Evolutionary conservation across 2,888 invertebrate genomes (phyloP).

Genomic region (Plusia festucae): DNA sequence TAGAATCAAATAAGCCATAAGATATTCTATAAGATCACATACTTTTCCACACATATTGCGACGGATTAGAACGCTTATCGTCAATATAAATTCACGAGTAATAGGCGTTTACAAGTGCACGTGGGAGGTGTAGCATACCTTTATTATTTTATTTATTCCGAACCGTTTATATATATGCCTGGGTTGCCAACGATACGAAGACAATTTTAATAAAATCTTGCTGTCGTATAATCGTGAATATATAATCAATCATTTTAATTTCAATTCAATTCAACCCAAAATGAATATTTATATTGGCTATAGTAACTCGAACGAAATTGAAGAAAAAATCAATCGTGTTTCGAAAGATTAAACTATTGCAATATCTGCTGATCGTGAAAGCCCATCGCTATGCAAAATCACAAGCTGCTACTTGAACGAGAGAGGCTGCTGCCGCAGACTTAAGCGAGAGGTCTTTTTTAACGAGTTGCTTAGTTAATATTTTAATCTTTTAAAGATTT

Average conservation of each 20-base stretch:
- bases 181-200: too few relatives aligned
- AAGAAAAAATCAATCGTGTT: neutral
- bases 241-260: too few relatives aligned
- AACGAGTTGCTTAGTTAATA: too few relatives aligned
- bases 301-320: neutral
- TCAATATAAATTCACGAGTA: slow-evolving; percentile 7
- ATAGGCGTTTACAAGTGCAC: neutral
- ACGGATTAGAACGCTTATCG: neutral
- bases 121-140: neutral
- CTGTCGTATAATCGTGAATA: too few relatives aligned
- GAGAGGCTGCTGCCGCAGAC: neutral
- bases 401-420: slow-evolving; percentile 1
- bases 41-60: slow-evolving; percentile 2
- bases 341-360: neutral
- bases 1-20: slow-evolving; percentile 6
- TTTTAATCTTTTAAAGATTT: too few relatives aligned
- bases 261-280: too few relatives aligned
- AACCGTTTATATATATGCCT: too few relatives aligned
- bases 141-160: neutral
- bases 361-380: slow-evolving; percentile 1
- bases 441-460: neutral
- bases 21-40: neutral
- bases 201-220: too few relatives aligned
- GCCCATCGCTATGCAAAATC: neutral
- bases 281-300: neutral